A percentile compares a stretch with the other conserved stretches of the same genome.
Conservation (phyloP, 2,113 vertebrate species). For the Apteryx owenii region DNA sequence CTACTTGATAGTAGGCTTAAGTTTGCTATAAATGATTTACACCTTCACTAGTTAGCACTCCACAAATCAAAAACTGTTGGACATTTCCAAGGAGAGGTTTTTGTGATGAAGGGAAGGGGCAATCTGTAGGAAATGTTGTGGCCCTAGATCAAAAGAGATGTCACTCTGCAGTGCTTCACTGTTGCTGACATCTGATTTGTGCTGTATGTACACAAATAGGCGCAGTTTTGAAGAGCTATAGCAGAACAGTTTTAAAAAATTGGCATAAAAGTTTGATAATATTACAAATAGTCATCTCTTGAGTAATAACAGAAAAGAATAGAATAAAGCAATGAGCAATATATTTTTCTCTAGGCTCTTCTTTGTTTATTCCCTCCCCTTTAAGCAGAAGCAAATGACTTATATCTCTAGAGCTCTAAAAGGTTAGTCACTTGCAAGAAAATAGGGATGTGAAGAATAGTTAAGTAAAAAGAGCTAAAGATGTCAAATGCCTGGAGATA, state of each 20-base stretch:
- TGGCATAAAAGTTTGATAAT: not conserved
- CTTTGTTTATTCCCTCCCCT: not conserved
- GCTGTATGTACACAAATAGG: not conserved
- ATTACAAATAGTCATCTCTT: not conserved
- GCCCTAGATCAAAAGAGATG: not conserved
- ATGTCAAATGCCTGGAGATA: not conserved
- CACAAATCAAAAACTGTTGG: not conserved
- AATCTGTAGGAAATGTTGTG: not conserved
- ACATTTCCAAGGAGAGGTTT: not conserved
- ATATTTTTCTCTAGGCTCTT: not conserved
- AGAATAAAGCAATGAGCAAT: not conserved
- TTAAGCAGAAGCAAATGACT: not conserved
- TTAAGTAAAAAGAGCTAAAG: not conserved
- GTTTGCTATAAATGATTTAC: not conserved
- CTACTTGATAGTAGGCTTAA: not conserved
- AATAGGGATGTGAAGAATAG: not conserved
- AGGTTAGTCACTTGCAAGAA: constrained; percentile 5
- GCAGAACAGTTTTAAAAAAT: not conserved
- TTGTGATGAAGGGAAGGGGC: not conserved
- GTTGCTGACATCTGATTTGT: not conserved
- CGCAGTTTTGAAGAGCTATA: not conserved
- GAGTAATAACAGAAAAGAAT: not conserved
- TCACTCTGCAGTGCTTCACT: not conserved
- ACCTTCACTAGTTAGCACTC: not conserved
- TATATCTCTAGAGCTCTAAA: constrained; percentile 7